Conservation (phyloP, 2,888 invertebrate genomes). For the Balanococcus diminutus region DNA sequence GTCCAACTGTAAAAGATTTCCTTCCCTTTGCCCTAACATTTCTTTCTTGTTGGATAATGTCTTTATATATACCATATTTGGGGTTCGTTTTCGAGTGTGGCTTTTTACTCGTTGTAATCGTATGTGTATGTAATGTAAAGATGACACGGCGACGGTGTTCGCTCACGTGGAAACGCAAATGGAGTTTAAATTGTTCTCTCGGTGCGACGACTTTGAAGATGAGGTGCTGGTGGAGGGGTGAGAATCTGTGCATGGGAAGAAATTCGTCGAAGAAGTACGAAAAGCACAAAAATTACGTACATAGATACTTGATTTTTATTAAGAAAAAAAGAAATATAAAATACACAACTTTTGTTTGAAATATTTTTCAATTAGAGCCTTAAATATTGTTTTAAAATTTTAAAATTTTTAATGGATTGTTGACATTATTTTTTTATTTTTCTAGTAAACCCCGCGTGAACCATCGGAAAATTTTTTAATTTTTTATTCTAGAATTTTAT, state of each 20-base stretch:
- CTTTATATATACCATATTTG: background rate
- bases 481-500: no score
- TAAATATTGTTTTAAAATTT: no score
- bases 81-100: background rate
- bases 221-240: background rate
- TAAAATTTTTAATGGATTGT: no score
- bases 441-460: no score
- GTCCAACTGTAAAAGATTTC: no score
- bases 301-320: no score
- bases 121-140: background rate
- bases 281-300: background rate
- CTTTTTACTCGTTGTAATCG: no score
- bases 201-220: background rate
- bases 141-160: background rate
- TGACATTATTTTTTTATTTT: no score
- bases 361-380: no score
- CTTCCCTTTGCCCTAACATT: background rate
- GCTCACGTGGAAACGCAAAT: background rate
- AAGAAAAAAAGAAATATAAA: no score
- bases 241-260: background rate
- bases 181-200: constrained; percentile 9
- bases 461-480: no score
- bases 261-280: background rate
- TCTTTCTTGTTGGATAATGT: background rate
- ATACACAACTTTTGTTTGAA: no score